Evolutionary conservation across 2,797 vertebrate genomes (phyloP).

Genomic region (Premnoplex brunnescens): DNA sequence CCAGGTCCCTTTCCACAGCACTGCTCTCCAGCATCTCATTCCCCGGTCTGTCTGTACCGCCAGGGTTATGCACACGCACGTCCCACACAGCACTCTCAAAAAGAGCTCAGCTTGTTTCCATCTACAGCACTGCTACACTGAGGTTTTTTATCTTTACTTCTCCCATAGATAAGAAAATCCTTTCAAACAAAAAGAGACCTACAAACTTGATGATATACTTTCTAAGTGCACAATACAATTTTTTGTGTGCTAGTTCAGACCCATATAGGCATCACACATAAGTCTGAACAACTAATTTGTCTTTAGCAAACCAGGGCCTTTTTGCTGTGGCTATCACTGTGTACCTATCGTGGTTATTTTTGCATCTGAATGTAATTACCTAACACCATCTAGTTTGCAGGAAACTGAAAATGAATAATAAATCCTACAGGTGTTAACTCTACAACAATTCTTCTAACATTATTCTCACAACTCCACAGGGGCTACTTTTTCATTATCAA

Average conservation of each 20-base stretch:
- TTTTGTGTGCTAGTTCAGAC: neutral
- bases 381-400: neutral
- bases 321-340: neutral
- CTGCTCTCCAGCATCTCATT: accelerated
- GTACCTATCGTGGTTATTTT: neutral
- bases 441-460: neutral
- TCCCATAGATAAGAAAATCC: neutral
- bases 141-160: neutral
- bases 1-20: accelerated
- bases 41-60: too few relatives aligned
- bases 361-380: neutral
- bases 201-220: neutral
- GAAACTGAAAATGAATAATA: neutral
- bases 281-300: neutral
- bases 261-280: neutral
- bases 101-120: neutral
- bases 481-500: neutral
- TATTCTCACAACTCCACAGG: neutral
- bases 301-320: neutral
- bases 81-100: neutral
- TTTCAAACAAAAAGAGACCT: neutral
- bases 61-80: neutral
- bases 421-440: neutral
- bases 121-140: neutral
- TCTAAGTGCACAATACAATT: neutral